Conservation (phyloP, 2,888 invertebrate genomes). For the Epirrhoe tristata region DNA sequence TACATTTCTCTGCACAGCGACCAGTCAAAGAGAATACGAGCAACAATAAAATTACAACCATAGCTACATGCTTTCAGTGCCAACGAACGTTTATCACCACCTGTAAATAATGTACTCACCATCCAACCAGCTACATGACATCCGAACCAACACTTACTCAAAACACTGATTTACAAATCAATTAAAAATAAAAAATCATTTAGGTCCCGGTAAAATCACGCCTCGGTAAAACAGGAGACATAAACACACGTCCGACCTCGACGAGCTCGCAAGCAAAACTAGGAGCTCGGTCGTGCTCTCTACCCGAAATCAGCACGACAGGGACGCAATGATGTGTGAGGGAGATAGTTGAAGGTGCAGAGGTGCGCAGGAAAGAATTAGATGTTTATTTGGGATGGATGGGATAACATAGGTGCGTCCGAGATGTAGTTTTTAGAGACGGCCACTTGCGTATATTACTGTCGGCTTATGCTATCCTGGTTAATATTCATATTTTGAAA, state of each 20-base stretch:
- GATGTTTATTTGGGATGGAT: constrained; percentile 82
- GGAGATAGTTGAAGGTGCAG: constrained; percentile 68
- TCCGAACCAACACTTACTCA: constrained; percentile 61
- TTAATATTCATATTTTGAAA: constrained; percentile 4
- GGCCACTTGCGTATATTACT: constrained; percentile 41
- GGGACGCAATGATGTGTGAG: constrained; percentile 54
- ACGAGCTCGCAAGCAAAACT: constrained; percentile 74
- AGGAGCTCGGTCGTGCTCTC: constrained; percentile 63
- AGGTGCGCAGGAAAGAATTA: constrained; percentile 84
- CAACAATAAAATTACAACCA: constrained; percentile 42
- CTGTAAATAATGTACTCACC: constrained; percentile 74
- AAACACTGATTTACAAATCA: constrained; percentile 48
- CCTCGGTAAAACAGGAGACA: constrained; percentile 49
- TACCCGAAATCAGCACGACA: constrained; percentile 68
- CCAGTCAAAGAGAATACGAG: constrained; percentile 32
- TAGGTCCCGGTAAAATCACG: constrained; percentile 73
- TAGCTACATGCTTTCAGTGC: constrained; percentile 26
- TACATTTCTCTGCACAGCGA: constrained; percentile 4
- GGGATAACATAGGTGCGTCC: constrained; percentile 74
- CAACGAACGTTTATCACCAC: constrained; percentile 49
- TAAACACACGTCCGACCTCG: constrained; percentile 58
- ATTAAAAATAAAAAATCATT: constrained; percentile 60
- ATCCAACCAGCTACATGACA: constrained; percentile 60
- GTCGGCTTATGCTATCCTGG: constrained; percentile 31
- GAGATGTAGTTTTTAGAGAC: constrained; percentile 58